Percentiles rank a stretch among this genome's conserved stretches.
phyloP scores from a whole-genome alignment of 1,140 invertebrate genomes.

The Rhopalosiphum padi region DNA sequence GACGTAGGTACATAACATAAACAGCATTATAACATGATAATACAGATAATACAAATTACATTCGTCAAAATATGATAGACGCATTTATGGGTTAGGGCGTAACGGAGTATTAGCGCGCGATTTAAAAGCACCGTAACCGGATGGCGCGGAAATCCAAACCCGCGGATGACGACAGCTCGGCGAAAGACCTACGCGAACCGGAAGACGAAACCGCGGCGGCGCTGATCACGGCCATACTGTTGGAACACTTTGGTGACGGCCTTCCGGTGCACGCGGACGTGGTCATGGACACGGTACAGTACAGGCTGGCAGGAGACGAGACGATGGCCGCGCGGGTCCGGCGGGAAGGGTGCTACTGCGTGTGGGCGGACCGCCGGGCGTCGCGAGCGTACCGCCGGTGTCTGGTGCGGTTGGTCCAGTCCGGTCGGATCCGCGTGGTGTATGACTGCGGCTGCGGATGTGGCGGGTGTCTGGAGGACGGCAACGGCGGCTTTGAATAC shows the following conservation, averaged over 20 bases:
- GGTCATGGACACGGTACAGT: slow-evolving; percentile 38
- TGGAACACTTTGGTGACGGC: slow-evolving; percentile 33
- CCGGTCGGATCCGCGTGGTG: slow-evolving; percentile 19
- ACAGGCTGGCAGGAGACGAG: not conserved
- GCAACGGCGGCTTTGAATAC: not conserved
- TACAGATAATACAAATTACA: not conserved
- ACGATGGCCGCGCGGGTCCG: not conserved
- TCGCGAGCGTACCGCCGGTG: not conserved
- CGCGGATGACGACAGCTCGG: not conserved
- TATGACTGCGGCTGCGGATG: slow-evolving; percentile 24
- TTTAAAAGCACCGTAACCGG: not conserved
- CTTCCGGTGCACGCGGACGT: slow-evolving; percentile 37
- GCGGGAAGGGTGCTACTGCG: not conserved
- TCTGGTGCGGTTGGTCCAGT: not conserved
- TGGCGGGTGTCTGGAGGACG: not conserved
- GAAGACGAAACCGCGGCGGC: not conserved
- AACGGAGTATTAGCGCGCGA: too few relatives aligned
- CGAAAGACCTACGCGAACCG: too few relatives aligned
- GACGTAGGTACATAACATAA: not conserved
- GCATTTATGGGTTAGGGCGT: not conserved
- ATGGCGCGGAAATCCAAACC: too few relatives aligned
- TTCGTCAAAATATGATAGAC: not conserved
- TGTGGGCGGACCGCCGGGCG: slow-evolving; percentile 18
- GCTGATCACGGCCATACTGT: not conserved
- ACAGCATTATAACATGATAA: not conserved